Base-by-base conservation (phyloP, 2,113 vertebrate genomes). In the Phyllopteryx taeniolatus region DNA sequence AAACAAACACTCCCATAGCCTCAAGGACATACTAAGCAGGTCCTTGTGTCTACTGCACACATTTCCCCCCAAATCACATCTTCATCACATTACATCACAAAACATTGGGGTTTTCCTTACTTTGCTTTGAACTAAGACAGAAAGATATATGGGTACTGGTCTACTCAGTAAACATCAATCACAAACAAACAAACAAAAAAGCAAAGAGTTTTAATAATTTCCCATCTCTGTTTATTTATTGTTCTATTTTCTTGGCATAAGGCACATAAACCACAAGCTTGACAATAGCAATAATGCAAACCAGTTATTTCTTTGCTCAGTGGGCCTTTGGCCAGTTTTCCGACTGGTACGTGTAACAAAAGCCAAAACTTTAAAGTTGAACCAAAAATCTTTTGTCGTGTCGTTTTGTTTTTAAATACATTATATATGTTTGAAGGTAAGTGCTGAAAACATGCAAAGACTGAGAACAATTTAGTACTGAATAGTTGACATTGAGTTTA, bases 61-160 rank as follows among this genome's bases (percentile, higher is more conserved):
- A 5, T 66, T 75, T 69, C n/a, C 35, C n/a, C 35, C 53, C 44
- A 64, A 69, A 61, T 77, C 77, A 73, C 70, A 83, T 89, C 85
- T 83, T 88, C 76, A 85, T 77, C 71, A 70, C 87, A 84, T 87
- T 78, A 86, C 79, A 86, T 85, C 65, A 82, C 82, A 89, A 88
- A 86, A 89, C 77, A 76, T 35, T n/a, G 51, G 72, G 74, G 83
- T 72, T 86, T 79, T 66, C 20, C 46, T 68, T 22, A n/a, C 49
- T 74, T 76, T 74, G 70, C 46, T 68, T 57, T 20, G 8, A 73
- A 83, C 74, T 78, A 81, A 70, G 13, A 64, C 59, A 47, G 64
- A 59, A 20, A 27, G n/a, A 66, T 66, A 27, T 27, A 44, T 47
- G 13, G 6, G 20, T 3, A 27, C n/a, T 46, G 43, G 63, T 22